Conservation (phyloP, 2,113 vertebrate genomes). For the Indicator maculatus region DNA sequence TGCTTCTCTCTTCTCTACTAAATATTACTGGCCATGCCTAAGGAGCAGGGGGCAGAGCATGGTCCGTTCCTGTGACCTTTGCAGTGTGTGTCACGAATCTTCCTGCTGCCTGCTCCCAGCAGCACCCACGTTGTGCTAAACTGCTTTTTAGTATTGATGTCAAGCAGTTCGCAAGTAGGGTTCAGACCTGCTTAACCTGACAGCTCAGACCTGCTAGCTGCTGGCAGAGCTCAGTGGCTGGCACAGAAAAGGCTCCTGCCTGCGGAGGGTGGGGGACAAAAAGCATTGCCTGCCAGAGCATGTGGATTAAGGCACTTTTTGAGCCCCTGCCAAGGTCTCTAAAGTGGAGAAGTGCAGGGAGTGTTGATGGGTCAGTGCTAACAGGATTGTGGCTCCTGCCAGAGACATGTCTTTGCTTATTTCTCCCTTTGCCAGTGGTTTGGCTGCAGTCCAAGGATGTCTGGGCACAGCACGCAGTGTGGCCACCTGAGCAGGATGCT, state of each 20-base stretch:
- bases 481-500: neutral
- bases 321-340: neutral
- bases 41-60: neutral
- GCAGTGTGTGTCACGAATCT: neutral
- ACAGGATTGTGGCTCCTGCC: neutral
- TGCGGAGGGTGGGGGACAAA: accelerated
- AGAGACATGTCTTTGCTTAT: accelerated
- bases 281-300: accelerated
- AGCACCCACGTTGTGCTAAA: neutral
- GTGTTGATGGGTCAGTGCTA: neutral
- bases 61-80: neutral
- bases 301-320: neutral
- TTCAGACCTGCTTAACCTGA: neutral
- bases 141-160: constrained; percentile 22
- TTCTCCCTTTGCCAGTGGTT: accelerated
- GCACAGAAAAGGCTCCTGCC: neutral
- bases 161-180: neutral
- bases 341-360: neutral
- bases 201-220: neutral
- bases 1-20: neutral
- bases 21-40: neutral
- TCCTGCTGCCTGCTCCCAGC: neutral
- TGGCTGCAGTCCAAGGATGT: neutral
- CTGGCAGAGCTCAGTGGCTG: neutral
- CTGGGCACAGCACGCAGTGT: neutral